phyloP scores from a whole-genome alignment of 1,140 invertebrate species.

The Melanaphis sacchari region DNA sequence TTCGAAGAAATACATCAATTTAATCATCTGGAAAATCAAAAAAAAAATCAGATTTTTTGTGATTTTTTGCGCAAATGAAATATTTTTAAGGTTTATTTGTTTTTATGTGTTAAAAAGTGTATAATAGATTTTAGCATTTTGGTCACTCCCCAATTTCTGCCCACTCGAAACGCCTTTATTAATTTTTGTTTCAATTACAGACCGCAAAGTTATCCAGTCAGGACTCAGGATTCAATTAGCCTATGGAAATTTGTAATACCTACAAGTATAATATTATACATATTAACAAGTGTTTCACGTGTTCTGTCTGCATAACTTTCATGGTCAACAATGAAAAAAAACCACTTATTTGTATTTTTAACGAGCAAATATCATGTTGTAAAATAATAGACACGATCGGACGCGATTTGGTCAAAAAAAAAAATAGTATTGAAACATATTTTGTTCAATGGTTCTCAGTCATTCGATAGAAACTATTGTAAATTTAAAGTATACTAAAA shows the following conservation, averaged over 20 bases:
- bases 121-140: slow-evolving; percentile 44
- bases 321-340: slow-evolving; percentile 36
- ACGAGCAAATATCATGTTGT: slow-evolving; percentile 57
- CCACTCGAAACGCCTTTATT: slow-evolving; percentile 43
- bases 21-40: background rate
- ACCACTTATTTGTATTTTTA: slow-evolving; percentile 48
- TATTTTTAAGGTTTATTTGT: slow-evolving; percentile 14
- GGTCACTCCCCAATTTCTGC: slow-evolving; percentile 14
- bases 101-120: slow-evolving; percentile 35
- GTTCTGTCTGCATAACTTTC: slow-evolving; percentile 56
- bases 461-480: background rate
- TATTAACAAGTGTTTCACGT: slow-evolving; percentile 55
- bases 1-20: background rate
- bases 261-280: slow-evolving; percentile 13
- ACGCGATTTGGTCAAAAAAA: slow-evolving; percentile 34
- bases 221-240: slow-evolving; percentile 50
- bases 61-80: background rate
- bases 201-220: background rate
- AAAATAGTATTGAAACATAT: slow-evolving; percentile 25
- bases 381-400: slow-evolving; percentile 36
- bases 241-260: slow-evolving; percentile 50
- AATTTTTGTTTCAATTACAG: slow-evolving; percentile 55
- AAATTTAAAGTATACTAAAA: background rate
- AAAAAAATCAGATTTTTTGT: background rate
- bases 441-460: slow-evolving; percentile 26